Base-by-base conservation (phyloP, 1,140 invertebrate species). In the Hypothenemus hampei region DNA sequence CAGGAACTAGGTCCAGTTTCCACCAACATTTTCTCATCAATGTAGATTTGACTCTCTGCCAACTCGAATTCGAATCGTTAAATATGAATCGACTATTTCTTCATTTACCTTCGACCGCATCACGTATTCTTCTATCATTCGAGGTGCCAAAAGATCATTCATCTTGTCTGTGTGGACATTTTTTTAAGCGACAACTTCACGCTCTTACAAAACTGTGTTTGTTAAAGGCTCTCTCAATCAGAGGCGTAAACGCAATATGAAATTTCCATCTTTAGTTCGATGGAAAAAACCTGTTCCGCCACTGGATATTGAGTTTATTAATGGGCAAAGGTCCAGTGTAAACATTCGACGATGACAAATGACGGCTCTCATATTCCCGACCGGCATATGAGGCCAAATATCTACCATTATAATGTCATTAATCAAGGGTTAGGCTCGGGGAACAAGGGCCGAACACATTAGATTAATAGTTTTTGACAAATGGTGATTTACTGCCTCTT, bases 401-500 rank as follows among this genome's bases (percentile, higher is more conserved):
- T 53, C 50, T 53, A 53, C 50, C 41, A 53, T 53, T 53, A 53
- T 53, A 53, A 53, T 53, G 23, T 36, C 50, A 53, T 53, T 53
- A 53, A 53, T 53, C 50, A 53, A 53, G 50, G 50, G 50, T 36
- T 43, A 44, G 23, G 50, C 29, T 41, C 48, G 11, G 21, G 37
- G 41, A 53, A 43, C 40, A 53, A 43, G 50, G 50, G 40, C 20
- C 50, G 39, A 53, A 36, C 50, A 53, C 50, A 44, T 53, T 53
- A 53, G 50, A 53, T 53, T 44, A 53, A 53, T 53, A 53, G 50
- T 53, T 53, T 53, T 53, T 53, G 50, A 53, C 50, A 53, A 53
- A 53, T 53, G 50, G 50, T 53, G 50, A 53, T 53, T 53, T 53
- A 53, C 50, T 44, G 50, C 40, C 50, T 44, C 50, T 40, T 53